Evolutionary conservation across 2,113 vertebrate genomes (phyloP).

Genomic region (Tetrao urogallus): DNA sequence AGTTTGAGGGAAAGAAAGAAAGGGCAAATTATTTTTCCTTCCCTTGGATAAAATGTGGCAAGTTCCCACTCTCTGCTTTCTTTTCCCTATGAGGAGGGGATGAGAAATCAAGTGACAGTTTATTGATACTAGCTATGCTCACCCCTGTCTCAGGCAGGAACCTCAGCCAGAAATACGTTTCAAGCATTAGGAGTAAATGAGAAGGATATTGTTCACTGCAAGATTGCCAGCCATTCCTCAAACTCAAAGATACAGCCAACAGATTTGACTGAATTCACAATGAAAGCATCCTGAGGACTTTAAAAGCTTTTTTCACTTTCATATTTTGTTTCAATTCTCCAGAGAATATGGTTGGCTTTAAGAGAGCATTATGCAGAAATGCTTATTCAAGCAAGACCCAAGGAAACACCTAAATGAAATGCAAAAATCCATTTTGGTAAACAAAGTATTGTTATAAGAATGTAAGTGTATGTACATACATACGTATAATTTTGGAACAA

Average conservation of each 20-base stretch:
- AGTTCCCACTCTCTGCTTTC: neutral
- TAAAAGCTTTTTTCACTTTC: neutral
- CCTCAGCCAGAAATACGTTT: neutral
- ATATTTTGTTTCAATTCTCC: neutral
- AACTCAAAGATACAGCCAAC: neutral
- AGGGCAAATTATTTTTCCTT: neutral
- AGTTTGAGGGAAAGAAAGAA: neutral
- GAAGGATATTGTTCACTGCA: neutral
- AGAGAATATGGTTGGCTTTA: neutral
- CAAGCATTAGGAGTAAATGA: slow-evolving; percentile 5
- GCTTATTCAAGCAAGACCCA: neutral
- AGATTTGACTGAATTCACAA: neutral
- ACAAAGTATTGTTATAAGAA: neutral
- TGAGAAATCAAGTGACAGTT: slow-evolving; percentile 13
- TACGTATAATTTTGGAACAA: neutral
- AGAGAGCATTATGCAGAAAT: neutral
- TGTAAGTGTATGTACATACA: neutral
- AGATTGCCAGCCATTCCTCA: neutral
- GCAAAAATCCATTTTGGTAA: neutral
- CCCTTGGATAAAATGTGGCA: neutral
- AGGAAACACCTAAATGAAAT: neutral
- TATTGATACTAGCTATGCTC: neutral
- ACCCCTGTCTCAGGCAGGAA: neutral
- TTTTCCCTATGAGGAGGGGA: neutral
- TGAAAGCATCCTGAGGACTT: neutral